Base-by-base conservation (phyloP, 1,140 invertebrate species). In the Drosophila kanapiae region DNA sequence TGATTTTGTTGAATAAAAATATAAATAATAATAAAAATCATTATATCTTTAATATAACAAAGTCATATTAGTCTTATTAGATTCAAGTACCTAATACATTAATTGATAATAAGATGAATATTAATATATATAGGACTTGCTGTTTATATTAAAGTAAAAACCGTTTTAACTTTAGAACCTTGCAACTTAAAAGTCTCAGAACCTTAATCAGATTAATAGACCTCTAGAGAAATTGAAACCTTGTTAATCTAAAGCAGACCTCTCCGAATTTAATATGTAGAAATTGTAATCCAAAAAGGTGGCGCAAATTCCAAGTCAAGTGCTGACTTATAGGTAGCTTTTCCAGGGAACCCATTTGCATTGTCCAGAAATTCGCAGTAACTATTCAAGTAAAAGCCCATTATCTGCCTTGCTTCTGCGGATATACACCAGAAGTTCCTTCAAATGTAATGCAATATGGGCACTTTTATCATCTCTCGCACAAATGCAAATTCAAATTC, bases 381-480 rank as follows among this genome's bases (percentile, higher is more conserved):
- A 75, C 37, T 31, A 75, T 65, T 76, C 54, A 38, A 64, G 51
- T 57, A 37, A 11, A 51, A 64, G 16, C 11, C 16, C 38, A 47
- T 40, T 53, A 58, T 76, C 16, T 54, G 61, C 27, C 37, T 23
- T 35, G 11, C 14, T 58, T 4, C 63, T 40, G 38, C 23, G 38
- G 11, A 6, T 27, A 31, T 33, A 27, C 10, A 47, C 29, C 77
- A 81, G 40, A 72, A 70, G 56, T 88, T 90, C 80, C 35, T 23
- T 54, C 8, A 84, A 88, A 88, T 84, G 84, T 84, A 88, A 88
- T 75, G 57, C 59, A 75, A 87, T 83, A 75, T 82, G 53, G 35
- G 35, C 65, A 58, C 51, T 58, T 56, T 48, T 23, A 58, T 42
- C 37, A 68, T 67, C 43, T 60, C 49, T 64, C 31, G 31, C 40